Base-by-base conservation (phyloP, 2,888 invertebrate species). In the Petrophora chlorosata region DNA sequence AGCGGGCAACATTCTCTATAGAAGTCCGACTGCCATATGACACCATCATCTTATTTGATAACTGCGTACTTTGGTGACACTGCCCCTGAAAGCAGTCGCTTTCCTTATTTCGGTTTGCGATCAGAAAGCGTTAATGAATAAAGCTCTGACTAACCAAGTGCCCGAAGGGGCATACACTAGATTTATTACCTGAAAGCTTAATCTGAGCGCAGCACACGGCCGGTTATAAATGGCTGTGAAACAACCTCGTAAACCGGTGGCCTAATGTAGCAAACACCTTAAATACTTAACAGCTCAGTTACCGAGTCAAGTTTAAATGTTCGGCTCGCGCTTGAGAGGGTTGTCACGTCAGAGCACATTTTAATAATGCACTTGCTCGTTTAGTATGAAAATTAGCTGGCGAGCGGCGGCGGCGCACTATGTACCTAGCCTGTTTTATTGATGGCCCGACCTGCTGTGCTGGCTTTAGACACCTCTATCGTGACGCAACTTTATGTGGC, bases 331-430 rank as follows among this genome's bases (percentile, higher is more conserved):
- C 70, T 72, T 63, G 66, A 63, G 71, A 77, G 79, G 81, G 82
- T 72, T 83, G 86, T 83, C 86, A 80, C 82, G 76, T 77, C 68
- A 75, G 70, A 73, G 72, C 70, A 80, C 76, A 79, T 85, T 88
- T 90, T 87, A 89, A 89, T 89, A 89, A 89, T 89, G 84, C 82
- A 90, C 72, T 67, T 69, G 76, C 79, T 88, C 86, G 88, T 90
- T 88, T 83, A 82, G 82, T 89, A 89, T 90, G 86, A 88, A 88
- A 88, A 90, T 90, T 89, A 89, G 85, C 79, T 78, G 72, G 76
- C 70, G 73, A 70, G 73, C 62, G 76, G 61, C 64, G 70, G 63
- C 73, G 73, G 50, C 58, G 62, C 65, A 67, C 70, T 67, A 61
- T 69, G 66, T 59, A n/a, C n/a, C n/a, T n/a, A 61, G 63, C 64